These are phyloP conservation scores for Patella caerulea DNA, from an alignment of 2,888 invertebrate genomes.

Conservation along the genomic window DNA sequence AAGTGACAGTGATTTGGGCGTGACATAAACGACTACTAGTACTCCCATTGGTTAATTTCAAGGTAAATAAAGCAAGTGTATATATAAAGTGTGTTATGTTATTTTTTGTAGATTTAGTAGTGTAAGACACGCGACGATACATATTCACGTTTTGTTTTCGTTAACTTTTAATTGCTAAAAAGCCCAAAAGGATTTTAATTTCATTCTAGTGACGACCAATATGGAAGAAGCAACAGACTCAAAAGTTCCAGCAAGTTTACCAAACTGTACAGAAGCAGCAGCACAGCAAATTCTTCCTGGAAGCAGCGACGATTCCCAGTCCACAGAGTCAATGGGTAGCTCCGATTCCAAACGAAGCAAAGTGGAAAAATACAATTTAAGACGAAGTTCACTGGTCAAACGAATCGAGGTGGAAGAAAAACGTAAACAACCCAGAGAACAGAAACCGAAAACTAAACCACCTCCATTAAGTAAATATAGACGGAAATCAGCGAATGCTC, in stretches of 20 bases:
- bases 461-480: conserved; percentile 87
- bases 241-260: not conserved
- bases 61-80: no score
- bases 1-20: no score
- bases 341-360: not conserved
- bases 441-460: conserved; percentile 73
- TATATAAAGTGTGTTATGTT: no score
- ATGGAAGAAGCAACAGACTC: not conserved
- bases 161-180: not conserved
- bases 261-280: not conserved
- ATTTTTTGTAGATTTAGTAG: no score
- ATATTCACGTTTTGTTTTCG: not conserved
- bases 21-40: no score
- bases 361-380: conserved; percentile 76
- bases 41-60: no score
- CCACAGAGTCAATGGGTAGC: not conserved
- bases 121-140: not conserved
- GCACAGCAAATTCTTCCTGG: not conserved
- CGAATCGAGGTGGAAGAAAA: conserved; percentile 72
- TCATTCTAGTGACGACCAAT: not conserved
- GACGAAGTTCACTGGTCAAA: conserved; percentile 78
- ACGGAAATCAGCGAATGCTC: conserved; percentile 88
- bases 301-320: not conserved
- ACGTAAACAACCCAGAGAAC: conserved; percentile 54
- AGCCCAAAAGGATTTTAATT: not conserved